Evolutionary conservation across 2,888 invertebrate species (phyloP).

Genomic region (Drosophila testacea): DNA sequence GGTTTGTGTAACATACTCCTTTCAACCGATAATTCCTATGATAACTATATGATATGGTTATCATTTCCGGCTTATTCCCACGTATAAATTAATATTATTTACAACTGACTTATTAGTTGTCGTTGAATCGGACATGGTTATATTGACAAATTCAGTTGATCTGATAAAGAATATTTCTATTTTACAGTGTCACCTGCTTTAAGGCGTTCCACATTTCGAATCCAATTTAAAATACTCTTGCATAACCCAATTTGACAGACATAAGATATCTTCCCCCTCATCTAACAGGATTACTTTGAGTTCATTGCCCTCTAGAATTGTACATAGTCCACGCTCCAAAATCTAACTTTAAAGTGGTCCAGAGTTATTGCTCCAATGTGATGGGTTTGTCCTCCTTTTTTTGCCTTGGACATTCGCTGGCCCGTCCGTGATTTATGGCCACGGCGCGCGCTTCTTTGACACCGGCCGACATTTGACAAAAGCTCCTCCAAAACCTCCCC

Average conservation of each 20-base stretch:
- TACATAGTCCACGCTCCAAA: conserved; percentile 6
- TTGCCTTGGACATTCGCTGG: conserved; percentile 36
- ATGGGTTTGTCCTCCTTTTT: conserved; percentile 16
- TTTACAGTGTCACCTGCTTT: too few species aligned
- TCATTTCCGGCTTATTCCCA: too few species aligned
- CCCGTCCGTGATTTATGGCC: conserved; percentile 75
- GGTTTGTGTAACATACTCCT: too few species aligned
- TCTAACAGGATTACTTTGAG: conserved; percentile 14
- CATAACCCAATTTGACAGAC: not conserved
- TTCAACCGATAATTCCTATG: too few species aligned
- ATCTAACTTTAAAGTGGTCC: conserved; percentile 43
- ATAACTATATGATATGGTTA: too few species aligned
- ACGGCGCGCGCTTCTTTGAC: conserved; percentile 75
- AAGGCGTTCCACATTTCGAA: too few species aligned
- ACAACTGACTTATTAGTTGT: too few species aligned
- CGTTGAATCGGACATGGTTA: too few species aligned
- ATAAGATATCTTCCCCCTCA: not conserved
- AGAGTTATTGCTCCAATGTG: conserved; percentile 45
- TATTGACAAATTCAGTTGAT: too few species aligned
- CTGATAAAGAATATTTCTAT: too few species aligned
- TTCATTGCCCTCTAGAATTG: conserved; percentile 58
- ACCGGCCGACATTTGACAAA: conserved; percentile 81
- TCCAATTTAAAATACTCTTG: too few species aligned
- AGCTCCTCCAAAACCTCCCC: conserved; percentile 42
- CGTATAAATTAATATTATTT: too few species aligned